Evolutionary conservation across 2,113 vertebrate species (phyloP).

Genomic region (Coreoperca whiteheadi): DNA sequence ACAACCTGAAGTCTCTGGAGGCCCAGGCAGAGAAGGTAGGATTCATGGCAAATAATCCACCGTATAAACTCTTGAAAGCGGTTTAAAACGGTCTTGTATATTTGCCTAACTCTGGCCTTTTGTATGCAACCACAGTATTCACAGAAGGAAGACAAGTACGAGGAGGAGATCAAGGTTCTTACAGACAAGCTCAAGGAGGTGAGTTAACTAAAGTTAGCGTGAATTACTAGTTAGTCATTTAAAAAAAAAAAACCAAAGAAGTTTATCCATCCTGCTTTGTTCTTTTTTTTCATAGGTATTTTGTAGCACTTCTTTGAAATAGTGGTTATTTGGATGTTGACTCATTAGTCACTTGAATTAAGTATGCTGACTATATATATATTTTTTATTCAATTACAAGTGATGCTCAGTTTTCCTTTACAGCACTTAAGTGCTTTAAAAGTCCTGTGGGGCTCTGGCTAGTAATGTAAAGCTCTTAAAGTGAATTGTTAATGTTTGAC

Average conservation of each 20-base stretch:
- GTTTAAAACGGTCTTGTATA: neutral
- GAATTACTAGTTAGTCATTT: neutral
- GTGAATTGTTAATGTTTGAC: constrained; percentile 19
- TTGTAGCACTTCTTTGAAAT: neutral
- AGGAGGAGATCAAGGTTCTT: constrained; percentile 99
- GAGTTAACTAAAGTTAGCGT: constrained; percentile 55
- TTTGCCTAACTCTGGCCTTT: constrained; percentile 27
- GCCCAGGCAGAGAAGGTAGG: constrained; percentile 99
- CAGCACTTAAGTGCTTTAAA: neutral
- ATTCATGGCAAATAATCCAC: neutral
- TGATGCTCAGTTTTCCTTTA: neutral
- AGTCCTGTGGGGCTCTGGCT: constrained; percentile 4
- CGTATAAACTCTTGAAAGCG: neutral
- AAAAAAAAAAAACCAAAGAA: neutral
- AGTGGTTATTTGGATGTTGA: neutral
- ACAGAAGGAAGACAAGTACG: constrained; percentile 98
- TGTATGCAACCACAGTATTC: constrained; percentile 91
- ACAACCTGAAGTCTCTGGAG: constrained; percentile 99
- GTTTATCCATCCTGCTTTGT: neutral
- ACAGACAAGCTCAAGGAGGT: constrained; percentile 99
- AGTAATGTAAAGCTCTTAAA: constrained; percentile 24
- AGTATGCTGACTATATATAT: neutral
- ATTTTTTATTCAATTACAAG: neutral
- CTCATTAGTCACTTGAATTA: constrained; percentile 14
- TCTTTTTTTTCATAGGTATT: neutral